A percentile compares a stretch with the other conserved stretches of the same genome.
phyloP scores from a whole-genome alignment of 2,888 invertebrate species.

The Habrosyne pyritoides region DNA sequence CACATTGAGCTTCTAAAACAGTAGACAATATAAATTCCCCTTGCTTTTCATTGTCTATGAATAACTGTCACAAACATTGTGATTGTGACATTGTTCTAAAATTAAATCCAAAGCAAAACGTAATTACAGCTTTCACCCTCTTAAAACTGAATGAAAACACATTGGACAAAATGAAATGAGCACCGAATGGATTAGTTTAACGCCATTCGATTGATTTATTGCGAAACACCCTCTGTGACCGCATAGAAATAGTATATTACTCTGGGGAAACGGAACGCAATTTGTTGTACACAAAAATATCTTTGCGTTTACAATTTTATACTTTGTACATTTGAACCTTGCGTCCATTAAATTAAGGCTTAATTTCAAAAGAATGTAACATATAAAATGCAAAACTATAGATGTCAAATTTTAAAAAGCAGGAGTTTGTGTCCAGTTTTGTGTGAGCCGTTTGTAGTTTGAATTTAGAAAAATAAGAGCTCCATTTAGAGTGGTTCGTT shows the following conservation, averaged over 20 bases:
- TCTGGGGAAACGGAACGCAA: slow-evolving; percentile 42
- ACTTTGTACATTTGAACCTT: slow-evolving; percentile 17
- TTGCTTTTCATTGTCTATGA: too few relatives aligned
- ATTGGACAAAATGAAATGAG: slow-evolving; percentile 47
- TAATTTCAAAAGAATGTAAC: slow-evolving; percentile 21
- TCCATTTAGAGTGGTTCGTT: slow-evolving; percentile 17
- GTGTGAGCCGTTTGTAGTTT: not conserved
- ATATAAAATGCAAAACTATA: slow-evolving; percentile 15
- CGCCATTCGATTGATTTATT: slow-evolving; percentile 58
- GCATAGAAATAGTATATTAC: slow-evolving; percentile 19
- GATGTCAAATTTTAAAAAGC: slow-evolving; percentile 24
- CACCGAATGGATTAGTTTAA: slow-evolving; percentile 58
- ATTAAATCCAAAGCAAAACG: slow-evolving; percentile 23
- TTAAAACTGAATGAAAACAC: slow-evolving; percentile 46
- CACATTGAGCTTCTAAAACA: too few relatives aligned
- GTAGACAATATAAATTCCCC: too few relatives aligned
- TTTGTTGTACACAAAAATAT: slow-evolving; percentile 31
- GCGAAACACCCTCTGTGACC: slow-evolving; percentile 42
- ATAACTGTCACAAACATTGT: too few relatives aligned
- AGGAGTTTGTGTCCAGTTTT: slow-evolving; percentile 23
- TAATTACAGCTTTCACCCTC: slow-evolving; percentile 32
- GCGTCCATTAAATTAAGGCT: slow-evolving; percentile 21
- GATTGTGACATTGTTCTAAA: not conserved
- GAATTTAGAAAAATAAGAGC: slow-evolving; percentile 6
- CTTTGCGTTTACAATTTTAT: slow-evolving; percentile 18